A percentile compares a stretch with the other conserved stretches of the same genome.
phyloP scores from a whole-genome alignment of 2,113 vertebrate genomes.

The Sarotherodon lohbergeri region DNA sequence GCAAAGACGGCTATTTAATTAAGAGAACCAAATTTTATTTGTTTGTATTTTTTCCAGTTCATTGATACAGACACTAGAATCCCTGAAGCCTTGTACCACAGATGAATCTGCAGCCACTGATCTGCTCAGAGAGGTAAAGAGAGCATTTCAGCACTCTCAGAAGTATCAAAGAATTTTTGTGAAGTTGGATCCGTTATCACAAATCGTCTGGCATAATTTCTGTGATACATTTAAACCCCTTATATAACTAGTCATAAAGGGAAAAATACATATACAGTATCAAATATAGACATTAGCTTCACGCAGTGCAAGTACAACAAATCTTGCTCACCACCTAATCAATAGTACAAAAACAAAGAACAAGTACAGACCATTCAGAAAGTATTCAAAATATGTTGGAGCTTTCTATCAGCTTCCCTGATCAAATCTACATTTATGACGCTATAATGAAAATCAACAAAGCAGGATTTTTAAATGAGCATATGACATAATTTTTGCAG shows the following conservation, averaged over 20 bases:
- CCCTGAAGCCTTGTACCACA: not conserved
- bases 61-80: not conserved
- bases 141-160: not conserved
- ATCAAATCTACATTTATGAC: not conserved
- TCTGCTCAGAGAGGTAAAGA: not conserved
- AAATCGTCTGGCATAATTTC: not conserved
- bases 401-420: not conserved
- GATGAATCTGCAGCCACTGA: not conserved
- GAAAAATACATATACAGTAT: not conserved
- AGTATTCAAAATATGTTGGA: not conserved
- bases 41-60: constrained; percentile 13
- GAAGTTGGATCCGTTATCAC: not conserved
- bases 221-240: not conserved
- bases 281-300: not conserved
- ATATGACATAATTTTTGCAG: not conserved
- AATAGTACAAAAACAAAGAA: not conserved
- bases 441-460: not conserved
- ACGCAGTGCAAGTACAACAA: not conserved
- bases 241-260: not conserved
- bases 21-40: constrained; percentile 5
- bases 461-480: not conserved
- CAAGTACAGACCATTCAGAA: not conserved
- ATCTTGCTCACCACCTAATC: not conserved
- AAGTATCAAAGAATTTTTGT: not conserved
- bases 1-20: constrained; percentile 21